Conservation (phyloP, 35 echinoderm and acorn worm genomes). For the Ptychodera flava region DNA sequence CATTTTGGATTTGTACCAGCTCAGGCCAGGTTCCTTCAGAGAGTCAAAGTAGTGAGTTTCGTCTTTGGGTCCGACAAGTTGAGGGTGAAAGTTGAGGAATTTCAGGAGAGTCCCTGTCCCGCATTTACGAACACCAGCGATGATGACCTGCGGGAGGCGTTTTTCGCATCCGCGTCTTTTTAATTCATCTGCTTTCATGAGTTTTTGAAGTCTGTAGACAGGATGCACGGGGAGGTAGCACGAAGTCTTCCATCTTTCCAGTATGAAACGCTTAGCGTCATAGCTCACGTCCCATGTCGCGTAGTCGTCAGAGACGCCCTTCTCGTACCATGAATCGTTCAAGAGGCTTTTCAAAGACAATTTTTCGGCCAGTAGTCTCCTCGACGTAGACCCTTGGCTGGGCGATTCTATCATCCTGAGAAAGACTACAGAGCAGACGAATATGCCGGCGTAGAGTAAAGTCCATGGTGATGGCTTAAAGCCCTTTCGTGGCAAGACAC, state of each 20-base stretch:
- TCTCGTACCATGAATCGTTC: not conserved
- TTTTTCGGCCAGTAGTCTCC: not conserved
- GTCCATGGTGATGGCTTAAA: not conserved
- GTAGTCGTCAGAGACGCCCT: not conserved
- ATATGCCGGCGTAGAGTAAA: not conserved
- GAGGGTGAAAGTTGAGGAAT: slow-evolving; percentile 21
- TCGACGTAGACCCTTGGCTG: not conserved
- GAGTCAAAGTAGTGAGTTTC: slow-evolving; percentile 27
- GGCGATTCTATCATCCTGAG: not conserved
- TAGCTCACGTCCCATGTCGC: not conserved
- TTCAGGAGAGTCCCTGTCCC: slow-evolving; percentile 4
- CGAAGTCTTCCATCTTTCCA: not conserved
- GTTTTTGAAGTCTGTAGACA: not conserved
- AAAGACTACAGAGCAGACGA: not conserved
- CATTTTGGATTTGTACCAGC: slow-evolving; percentile 35
- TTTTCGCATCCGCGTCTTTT: slow-evolving; percentile 11
- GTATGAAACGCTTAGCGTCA: not conserved
- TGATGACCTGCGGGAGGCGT: slow-evolving; percentile 25
- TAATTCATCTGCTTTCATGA: not conserved
- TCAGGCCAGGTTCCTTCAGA: not conserved
- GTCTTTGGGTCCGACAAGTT: not conserved
- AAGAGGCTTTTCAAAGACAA: not conserved
- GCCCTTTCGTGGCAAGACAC: not conserved
- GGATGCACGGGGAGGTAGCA: not conserved
- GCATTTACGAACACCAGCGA: slow-evolving; percentile 27